Percentiles rank a stretch among this genome's conserved stretches.
These are phyloP conservation scores for Eumacrocentrus americanus DNA, from an alignment of 2,888 invertebrate genomes.

Conservation along the genomic window DNA sequence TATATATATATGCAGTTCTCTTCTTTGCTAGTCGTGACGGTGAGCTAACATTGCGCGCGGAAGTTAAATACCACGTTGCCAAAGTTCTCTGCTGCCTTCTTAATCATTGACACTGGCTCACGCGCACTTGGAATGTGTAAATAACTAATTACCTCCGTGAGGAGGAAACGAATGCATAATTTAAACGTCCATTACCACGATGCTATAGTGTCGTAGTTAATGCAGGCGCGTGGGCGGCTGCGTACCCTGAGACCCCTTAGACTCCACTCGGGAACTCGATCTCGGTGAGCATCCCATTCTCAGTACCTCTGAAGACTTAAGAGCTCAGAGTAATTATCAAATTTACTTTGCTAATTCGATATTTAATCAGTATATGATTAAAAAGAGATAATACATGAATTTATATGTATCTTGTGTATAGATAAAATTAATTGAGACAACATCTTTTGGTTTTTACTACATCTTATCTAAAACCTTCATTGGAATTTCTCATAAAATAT, in stretches of 20 bases:
- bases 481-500: no score
- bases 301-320: not conserved
- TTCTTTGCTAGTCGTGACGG: not conserved
- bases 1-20: no score
- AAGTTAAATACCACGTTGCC: conserved; percentile 52
- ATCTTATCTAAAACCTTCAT: no score
- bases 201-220: conserved; percentile 41
- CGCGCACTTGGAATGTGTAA: conserved; percentile 54
- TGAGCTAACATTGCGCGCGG: conserved; percentile 33
- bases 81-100: conserved; percentile 46
- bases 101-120: conserved; percentile 54
- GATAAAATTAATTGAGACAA: no score
- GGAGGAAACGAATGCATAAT: conserved; percentile 51
- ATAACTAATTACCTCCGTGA: conserved; percentile 51
- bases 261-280: conserved; percentile 12
- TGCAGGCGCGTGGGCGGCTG: conserved; percentile 30
- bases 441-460: no score
- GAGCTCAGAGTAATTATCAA: conserved; percentile 16
- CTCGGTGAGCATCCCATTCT: not conserved
- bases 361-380: conserved; percentile 6
- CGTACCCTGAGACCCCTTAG: conserved; percentile 15
- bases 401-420: not conserved
- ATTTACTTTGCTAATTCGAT: conserved; percentile 4
- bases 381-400: not conserved
- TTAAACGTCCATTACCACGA: conserved; percentile 52